Evolutionary conservation across 2,797 vertebrate genomes (phyloP).

Genomic region (Urocyon cinereoargenteus): DNA sequence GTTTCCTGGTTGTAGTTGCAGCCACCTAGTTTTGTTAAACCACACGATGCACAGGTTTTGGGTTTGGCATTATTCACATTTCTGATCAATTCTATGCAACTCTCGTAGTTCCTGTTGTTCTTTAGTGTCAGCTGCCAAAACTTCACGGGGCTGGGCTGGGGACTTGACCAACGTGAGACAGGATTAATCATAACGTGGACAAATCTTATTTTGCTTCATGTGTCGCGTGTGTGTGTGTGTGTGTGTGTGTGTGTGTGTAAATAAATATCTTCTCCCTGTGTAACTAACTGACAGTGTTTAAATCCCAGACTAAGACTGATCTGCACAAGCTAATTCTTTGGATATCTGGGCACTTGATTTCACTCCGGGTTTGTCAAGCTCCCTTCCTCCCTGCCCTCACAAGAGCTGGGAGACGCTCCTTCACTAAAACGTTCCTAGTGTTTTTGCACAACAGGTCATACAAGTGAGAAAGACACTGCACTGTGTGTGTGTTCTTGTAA

Average conservation of each 20-base stretch:
- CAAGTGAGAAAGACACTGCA: slow-evolving; percentile 81
- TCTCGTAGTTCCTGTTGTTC: slow-evolving; percentile 69
- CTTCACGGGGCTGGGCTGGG: slow-evolving; percentile 74
- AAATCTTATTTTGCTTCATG: slow-evolving; percentile 80
- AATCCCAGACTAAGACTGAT: slow-evolving; percentile 71
- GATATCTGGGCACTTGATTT: slow-evolving; percentile 77
- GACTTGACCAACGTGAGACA: slow-evolving; percentile 74
- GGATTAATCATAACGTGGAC: slow-evolving; percentile 79
- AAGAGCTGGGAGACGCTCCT: slow-evolving; percentile 59
- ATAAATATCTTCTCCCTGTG: slow-evolving; percentile 36
- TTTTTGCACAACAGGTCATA: slow-evolving; percentile 83
- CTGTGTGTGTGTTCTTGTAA: slow-evolving; percentile 55
- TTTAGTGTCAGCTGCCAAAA: slow-evolving; percentile 86
- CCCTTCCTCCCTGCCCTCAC: slow-evolving; percentile 71
- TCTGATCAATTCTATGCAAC: slow-evolving; percentile 90
- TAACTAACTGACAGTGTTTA: slow-evolving; percentile 76
- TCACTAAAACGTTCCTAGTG: slow-evolving; percentile 79
- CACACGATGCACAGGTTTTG: slow-evolving; percentile 79
- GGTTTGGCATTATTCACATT: slow-evolving; percentile 85
- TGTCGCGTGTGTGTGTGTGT: slow-evolving; percentile 62
- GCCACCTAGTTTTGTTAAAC: slow-evolving; percentile 82
- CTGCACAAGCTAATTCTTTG: slow-evolving; percentile 69
- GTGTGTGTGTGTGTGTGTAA: neutral
- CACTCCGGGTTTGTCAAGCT: slow-evolving; percentile 48
- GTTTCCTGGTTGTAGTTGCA: slow-evolving; percentile 83